phyloP scores from a whole-genome alignment of 2,797 vertebrate genomes.

The Peromyscus attwateri region DNA sequence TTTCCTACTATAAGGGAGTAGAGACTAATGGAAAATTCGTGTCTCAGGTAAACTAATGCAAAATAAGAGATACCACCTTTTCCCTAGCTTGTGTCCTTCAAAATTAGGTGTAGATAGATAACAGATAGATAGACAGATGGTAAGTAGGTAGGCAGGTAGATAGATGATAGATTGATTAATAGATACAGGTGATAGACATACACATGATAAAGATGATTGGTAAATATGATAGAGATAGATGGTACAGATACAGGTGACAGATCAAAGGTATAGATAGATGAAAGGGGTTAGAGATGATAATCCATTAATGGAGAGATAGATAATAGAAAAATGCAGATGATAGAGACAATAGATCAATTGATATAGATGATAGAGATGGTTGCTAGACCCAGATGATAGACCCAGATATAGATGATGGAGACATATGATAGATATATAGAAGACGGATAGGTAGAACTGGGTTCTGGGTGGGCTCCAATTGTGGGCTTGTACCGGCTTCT shows the following conservation, averaged over 20 bases:
- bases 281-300: not conserved
- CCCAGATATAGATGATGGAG: not conserved
- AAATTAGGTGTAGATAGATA: not conserved
- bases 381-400: not conserved
- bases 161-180: not conserved
- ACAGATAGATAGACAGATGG: not conserved
- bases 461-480: not conserved
- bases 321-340: not conserved
- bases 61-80: slow-evolving; percentile 8
- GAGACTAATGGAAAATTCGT: not conserved
- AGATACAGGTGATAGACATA: not conserved
- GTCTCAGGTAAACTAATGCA: not conserved
- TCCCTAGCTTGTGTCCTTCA: not conserved
- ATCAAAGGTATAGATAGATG: not conserved
- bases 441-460: not conserved
- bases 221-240: not conserved
- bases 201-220: not conserved
- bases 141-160: not conserved
- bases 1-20: not conserved
- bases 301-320: not conserved
- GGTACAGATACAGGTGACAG: not conserved
- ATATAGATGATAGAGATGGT: not conserved
- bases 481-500: not conserved
- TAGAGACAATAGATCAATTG: not conserved
- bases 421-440: not conserved